A percentile compares a stretch with the other conserved stretches of the same genome.
phyloP scores from a whole-genome alignment of 2,797 vertebrate genomes.

The Periparus ater region DNA sequence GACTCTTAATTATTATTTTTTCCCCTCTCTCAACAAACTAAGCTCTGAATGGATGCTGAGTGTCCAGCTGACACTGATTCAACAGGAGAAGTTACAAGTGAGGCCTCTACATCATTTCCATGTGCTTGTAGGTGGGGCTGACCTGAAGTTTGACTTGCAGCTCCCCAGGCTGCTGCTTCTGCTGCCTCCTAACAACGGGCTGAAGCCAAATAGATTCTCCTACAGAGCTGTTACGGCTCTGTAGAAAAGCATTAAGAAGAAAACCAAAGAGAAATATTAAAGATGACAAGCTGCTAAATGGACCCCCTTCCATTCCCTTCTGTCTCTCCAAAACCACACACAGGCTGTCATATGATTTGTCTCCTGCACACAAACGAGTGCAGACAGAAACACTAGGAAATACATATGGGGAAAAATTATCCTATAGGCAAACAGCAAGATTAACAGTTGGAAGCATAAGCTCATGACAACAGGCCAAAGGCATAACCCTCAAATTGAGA shows the following conservation, averaged over 20 bases:
- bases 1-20: not conserved
- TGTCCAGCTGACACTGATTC: not conserved
- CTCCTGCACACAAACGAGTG: not conserved
- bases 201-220: not conserved
- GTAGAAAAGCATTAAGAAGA: not conserved
- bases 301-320: not conserved
- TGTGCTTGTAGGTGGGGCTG: not conserved
- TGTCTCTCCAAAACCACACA: not conserved
- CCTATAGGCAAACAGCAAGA: not conserved
- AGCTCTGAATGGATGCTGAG: not conserved
- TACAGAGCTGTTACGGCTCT: not conserved
- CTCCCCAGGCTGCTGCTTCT: not conserved
- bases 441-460: not conserved
- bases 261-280: not conserved
- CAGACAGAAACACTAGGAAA: not conserved
- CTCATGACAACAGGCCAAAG: not conserved
- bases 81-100: not conserved
- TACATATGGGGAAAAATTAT: not conserved
- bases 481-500: not conserved
- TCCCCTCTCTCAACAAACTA: not conserved
- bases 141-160: not conserved
- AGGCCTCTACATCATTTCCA: not conserved
- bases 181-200: not conserved
- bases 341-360: not conserved
- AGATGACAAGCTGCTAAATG: not conserved